Percentiles rank a stretch among this genome's conserved stretches.
Conservation (phyloP, 2,888 invertebrate species). For the Mythimna ferrago region DNA sequence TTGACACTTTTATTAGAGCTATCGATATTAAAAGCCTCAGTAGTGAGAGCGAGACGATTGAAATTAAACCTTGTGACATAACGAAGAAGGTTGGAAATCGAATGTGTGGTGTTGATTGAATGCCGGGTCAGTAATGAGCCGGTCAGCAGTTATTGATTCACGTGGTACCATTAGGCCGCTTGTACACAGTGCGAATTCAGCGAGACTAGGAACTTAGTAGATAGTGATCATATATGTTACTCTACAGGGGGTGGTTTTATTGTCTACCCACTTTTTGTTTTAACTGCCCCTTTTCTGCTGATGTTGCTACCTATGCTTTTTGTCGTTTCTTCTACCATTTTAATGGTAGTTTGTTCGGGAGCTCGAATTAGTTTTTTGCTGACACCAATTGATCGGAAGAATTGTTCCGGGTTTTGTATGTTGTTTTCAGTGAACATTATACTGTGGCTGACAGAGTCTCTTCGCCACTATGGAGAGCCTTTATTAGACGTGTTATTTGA, state of each 20-base stretch:
- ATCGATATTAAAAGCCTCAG: conserved; percentile 78
- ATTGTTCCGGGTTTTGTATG: conserved; percentile 6
- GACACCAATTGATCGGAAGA: conserved; percentile 13
- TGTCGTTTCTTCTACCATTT: conserved; percentile 31
- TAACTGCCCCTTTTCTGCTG: conserved; percentile 56
- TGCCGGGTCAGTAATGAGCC: conserved; percentile 86
- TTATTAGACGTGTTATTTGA: no score
- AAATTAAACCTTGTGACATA: conserved; percentile 52
- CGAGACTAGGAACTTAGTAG: conserved; percentile 62
- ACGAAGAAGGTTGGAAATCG: conserved; percentile 65
- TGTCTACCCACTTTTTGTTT: conserved; percentile 59
- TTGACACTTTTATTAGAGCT: conserved; percentile 81
- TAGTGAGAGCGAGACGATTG: conserved; percentile 32
- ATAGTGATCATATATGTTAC: conserved; percentile 65
- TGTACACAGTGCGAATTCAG: conserved; percentile 73
- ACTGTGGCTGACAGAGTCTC: no score
- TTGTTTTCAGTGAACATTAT: neutral
- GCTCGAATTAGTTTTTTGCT: conserved; percentile 49
- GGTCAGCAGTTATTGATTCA: conserved; percentile 90
- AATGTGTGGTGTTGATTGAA: conserved; percentile 78
- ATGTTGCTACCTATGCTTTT: conserved; percentile 53
- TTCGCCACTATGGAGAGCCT: no score
- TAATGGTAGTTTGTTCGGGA: conserved; percentile 33
- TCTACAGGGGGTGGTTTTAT: conserved; percentile 59
- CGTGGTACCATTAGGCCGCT: conserved; percentile 79